Conservation (phyloP, 2,113 vertebrate species). For the Tachysurus vachellii region DNA sequence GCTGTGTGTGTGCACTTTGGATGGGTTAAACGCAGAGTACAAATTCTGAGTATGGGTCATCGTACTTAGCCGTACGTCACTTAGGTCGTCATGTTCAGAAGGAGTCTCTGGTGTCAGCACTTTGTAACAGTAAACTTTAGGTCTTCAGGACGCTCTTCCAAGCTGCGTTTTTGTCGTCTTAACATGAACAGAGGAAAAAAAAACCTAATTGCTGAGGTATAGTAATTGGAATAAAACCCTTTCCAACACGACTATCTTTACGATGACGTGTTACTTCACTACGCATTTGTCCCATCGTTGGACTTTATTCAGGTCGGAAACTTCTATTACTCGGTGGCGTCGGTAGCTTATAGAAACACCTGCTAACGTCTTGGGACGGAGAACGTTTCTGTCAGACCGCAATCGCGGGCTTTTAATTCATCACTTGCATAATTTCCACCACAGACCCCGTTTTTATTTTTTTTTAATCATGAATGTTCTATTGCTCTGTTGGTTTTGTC, state of each 20-base stretch:
- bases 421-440: conserved; percentile 52
- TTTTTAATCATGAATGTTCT: conserved; percentile 61
- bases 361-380: conserved; percentile 41
- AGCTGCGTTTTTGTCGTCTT: not conserved
- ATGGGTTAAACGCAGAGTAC: too few species aligned
- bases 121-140: not conserved
- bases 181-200: too few species aligned
- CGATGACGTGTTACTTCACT: not conserved
- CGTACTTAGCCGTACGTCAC: too few species aligned
- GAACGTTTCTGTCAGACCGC: conserved; percentile 37
- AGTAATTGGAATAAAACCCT: not conserved
- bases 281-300: not conserved
- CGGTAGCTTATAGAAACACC: conserved; percentile 47
- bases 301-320: not conserved
- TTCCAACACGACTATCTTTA: not conserved
- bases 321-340: conserved; percentile 15
- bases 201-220: not conserved
- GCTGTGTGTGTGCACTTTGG: too few species aligned
- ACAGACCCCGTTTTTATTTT: conserved; percentile 45
- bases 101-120: not conserved
- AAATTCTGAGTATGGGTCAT: too few species aligned
- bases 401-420: conserved; percentile 41
- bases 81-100: not conserved
- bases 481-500: conserved; percentile 57
- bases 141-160: not conserved